Evolutionary conservation across 2,113 vertebrate genomes (phyloP), one percentile per base, ranked within the genome.

Genomic region (Chaetops frenatus): DNA sequence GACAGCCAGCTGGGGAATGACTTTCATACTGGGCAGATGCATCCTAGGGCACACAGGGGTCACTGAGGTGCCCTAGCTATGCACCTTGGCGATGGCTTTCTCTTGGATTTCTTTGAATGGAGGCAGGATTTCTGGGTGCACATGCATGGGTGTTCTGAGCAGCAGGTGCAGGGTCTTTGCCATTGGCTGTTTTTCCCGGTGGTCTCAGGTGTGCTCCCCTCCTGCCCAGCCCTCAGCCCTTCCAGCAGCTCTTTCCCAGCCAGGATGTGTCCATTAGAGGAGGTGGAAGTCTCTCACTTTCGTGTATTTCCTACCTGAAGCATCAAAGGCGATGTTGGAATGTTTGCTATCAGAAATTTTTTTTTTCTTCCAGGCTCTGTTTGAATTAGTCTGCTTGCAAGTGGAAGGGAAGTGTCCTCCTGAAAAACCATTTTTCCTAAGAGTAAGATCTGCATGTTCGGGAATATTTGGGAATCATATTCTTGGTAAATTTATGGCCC

Each of bases 31-130:
- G 33, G 35, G 21, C 36, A 51, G 42, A 31, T 22, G 12, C 36
- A 53, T 14, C 27, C 53, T 56, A 33, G 0, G 0, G 23, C 38
- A 44, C 64, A 28, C 38, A 45, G 0, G 3, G 28, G 15, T 94
- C 89, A 80, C 33, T 31, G 81, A 77, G 80, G 38, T 64, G 76
- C 70, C 95, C 87, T 3, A 10, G 35, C 14, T 62, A 6, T 56
- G 62, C 56, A 12, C n/a, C 83, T 18, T 22, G 69, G 77, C 65
- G 73, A 19, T 65, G 25, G 65, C 58, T 81, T 92, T 94, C 91
- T 67, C 88, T 93, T 44, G 90, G 95, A 92, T 95, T 86, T 92
- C 81, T 35, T 53, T 77, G 28, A 57, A 50, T 31, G 67, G 87
- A 93, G 62, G 50, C 78, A 70, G 56, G 48, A 48, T 57, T 77